Base-by-base conservation (phyloP, 2,113 vertebrate genomes). In the Pomatostomus ruficeps region DNA sequence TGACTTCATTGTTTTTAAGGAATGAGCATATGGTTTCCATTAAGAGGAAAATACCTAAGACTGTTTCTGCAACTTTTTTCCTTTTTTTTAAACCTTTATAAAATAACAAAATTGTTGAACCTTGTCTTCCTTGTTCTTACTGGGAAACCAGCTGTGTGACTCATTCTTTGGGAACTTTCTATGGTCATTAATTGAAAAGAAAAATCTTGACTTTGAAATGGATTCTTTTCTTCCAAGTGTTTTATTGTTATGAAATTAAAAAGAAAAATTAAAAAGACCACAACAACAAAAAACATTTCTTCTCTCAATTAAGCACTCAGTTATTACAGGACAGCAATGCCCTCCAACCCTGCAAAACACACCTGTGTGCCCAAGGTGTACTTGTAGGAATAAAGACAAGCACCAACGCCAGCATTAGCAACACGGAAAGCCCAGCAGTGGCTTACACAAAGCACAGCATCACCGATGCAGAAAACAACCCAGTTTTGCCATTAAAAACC, bases 131-230 rank as follows among this genome's bases (percentile, higher is more conserved):
- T 79, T 72, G 49, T 19, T 91, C 80, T 95, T 93, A 74, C 73
- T 82, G 62, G 45, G 51, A 91, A 97, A 72, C 59, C 77, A 94
- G 73, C 70, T 82, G 61, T 31, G 29, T 95, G 96, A 95, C 91
- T 95, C 95, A 95, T 62, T 82, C 73, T 72, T 92, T 68, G 26
- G 66, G 87, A 97, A 95, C 87, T 87, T 95, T 78, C 77, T 95
- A 66, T 7, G 52, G 45, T 25, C 42, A 82, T 87, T 82, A 95
- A 85, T 3, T 65, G 62, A 94, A 91, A 74, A 42, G 83, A 86
- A 75, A 83, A 91, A 91, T 42, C 43, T 45, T 91, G 71, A 96
- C 82, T 90, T 90, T 85, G 61, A 93, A 95, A 89, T 7, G 72
- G 58, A 77, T 22, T 66, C 20, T 72, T 70, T 85, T 81, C 65